Evolutionary conservation across 2,113 vertebrate genomes (phyloP).

Genomic region (Spheniscus mendiculus): DNA sequence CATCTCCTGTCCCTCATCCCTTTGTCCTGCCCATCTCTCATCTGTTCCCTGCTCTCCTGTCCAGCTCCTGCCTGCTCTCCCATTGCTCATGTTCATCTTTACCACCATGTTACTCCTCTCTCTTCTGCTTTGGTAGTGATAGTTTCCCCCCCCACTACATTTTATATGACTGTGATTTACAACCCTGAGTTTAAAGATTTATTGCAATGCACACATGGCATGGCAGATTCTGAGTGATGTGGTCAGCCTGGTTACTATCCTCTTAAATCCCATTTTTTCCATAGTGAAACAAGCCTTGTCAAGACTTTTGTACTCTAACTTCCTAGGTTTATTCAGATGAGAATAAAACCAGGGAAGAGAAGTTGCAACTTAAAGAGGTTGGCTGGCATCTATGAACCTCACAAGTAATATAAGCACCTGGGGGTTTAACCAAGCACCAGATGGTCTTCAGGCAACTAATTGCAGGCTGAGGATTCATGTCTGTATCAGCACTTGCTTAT

Average conservation of each 20-base stretch:
- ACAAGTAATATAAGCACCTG: background rate
- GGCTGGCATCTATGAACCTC: background rate
- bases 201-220: background rate
- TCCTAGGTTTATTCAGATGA: background rate
- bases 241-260: background rate
- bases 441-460: slow-evolving; percentile 2
- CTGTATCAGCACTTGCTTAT: background rate
- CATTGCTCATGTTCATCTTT: background rate
- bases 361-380: background rate
- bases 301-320: background rate
- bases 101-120: background rate
- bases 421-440: slow-evolving; percentile 34
- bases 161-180: background rate
- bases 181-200: background rate
- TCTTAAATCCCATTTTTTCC: background rate
- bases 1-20: background rate
- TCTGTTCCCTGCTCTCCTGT: background rate
- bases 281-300: background rate
- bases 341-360: background rate
- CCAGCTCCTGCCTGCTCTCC: background rate
- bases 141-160: background rate
- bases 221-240: background rate
- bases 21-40: background rate
- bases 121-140: background rate
- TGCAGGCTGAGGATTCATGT: background rate